Conservation (phyloP, 2,888 invertebrate genomes). For the Griposia aprilina region DNA sequence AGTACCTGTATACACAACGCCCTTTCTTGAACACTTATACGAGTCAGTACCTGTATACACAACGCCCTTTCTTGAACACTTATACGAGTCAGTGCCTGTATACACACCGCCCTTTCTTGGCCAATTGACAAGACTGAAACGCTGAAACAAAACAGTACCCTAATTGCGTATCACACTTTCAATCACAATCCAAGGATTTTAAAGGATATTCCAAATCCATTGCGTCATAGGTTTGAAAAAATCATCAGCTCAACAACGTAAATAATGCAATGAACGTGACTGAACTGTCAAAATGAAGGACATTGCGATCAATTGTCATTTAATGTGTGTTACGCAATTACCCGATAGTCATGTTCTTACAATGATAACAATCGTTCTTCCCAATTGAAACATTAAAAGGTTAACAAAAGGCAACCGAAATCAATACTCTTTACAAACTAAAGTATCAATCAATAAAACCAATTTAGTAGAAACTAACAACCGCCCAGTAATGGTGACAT, state of each 20-base stretch:
- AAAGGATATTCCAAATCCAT: not conserved
- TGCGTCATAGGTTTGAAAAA: not conserved
- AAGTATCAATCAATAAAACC: constrained; percentile 45
- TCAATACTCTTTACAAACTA: constrained; percentile 27
- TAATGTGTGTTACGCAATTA: not conserved
- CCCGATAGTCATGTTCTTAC: not conserved
- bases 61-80: too few species aligned
- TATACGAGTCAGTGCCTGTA: too few species aligned
- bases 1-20: too few species aligned
- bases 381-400: constrained; percentile 19
- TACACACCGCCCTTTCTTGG: not conserved
- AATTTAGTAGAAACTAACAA: constrained; percentile 50
- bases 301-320: not conserved
- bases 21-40: too few species aligned
- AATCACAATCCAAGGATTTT: not conserved
- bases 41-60: too few species aligned
- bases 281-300: not conserved
- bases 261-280: not conserved
- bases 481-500: constrained; percentile 35
- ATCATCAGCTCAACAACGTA: not conserved
- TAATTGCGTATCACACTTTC: not conserved
- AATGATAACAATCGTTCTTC: not conserved
- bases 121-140: not conserved
- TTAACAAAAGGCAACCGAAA: constrained; percentile 21
- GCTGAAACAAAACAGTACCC: not conserved